Evolutionary conservation across 2,888 invertebrate species (phyloP), one percentile per base, ranked within the genome.

Genomic region (Synanthedon tipuliformis): DNA sequence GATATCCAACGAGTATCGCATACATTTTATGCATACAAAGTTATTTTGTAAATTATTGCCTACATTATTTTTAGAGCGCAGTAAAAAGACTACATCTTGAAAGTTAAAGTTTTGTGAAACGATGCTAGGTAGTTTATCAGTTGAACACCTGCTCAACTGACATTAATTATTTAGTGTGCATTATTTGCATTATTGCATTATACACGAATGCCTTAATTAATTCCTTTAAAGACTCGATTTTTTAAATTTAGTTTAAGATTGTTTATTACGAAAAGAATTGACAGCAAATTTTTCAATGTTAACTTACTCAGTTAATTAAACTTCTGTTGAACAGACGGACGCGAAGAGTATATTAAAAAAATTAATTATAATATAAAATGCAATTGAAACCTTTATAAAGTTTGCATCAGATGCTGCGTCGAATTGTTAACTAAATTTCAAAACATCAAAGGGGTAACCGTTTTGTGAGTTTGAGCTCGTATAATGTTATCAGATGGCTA

Each of bases 401-500:
- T 45, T 11, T 45, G 45, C 45, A 13, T 45, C 12, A 48, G 27
- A 11, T 27, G 16, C 50, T 41, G 18, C 50, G n/a, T 5, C n/a
- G 34, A 56, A 52, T 34, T 53, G 54, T 53, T 67, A 74, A 76
- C 66, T 71, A 65, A 66, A 69, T 75, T 75, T 69, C 59, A 59
- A 66, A 69, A 73, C 71, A 74, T 80, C 81, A 81, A 78, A 78
- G 76, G 73, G 67, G 61, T 59, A 59, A 64, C 61, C 70, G 67
- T 73, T 74, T 74, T 70, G 71, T 68, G 65, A 75, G 68, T 71
- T 62, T 62, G 68, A 69, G 74, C 73, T 78, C 78, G 82, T 82
- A 81, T 18, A 16, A 78, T 71, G 74, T 71, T 75, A 78, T 77
- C 78, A 76, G 77, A 80, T 73, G 67, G 75, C 75, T n/a, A 45